A percentile compares a stretch with the other conserved stretches of the same genome.
phyloP scores from a whole-genome alignment of 2,797 vertebrate species.

The Monodelphis domestica region DNA sequence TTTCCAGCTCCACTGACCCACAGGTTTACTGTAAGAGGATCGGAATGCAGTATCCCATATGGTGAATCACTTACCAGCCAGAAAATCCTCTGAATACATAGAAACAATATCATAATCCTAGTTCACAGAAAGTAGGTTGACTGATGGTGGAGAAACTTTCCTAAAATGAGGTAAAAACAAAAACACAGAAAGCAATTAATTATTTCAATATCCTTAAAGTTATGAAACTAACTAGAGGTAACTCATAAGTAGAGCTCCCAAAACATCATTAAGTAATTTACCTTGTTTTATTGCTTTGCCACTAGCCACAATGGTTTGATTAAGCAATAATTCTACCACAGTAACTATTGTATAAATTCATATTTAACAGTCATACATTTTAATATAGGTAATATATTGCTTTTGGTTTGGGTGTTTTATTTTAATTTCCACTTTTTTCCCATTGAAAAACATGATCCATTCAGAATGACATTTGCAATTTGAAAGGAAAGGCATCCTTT shows the following conservation, averaged over 20 bases:
- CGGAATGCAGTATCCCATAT: slow-evolving; percentile 60
- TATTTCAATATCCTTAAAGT: slow-evolving; percentile 47
- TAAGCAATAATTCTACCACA: slow-evolving; percentile 72
- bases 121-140: slow-evolving; percentile 29
- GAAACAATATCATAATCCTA: slow-evolving; percentile 51
- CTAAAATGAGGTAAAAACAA: slow-evolving; percentile 46
- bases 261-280: slow-evolving; percentile 65
- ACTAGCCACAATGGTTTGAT: slow-evolving; percentile 65
- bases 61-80: slow-evolving; percentile 59
- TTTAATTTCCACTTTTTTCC: slow-evolving; percentile 12
- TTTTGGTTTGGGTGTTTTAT: slow-evolving; percentile 62
- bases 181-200: slow-evolving; percentile 39
- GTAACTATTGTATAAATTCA: slow-evolving; percentile 53
- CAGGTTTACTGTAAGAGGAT: slow-evolving; percentile 51
- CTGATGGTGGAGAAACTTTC: slow-evolving; percentile 57
- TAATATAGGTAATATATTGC: slow-evolving; percentile 48
- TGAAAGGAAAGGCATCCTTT: slow-evolving; percentile 39
- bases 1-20: slow-evolving; percentile 60
- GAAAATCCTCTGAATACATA: slow-evolving; percentile 67
- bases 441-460: slow-evolving; percentile 43
- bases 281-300: slow-evolving; percentile 65
- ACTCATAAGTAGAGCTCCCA: slow-evolving; percentile 60
- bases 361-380: slow-evolving; percentile 65
- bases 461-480: slow-evolving; percentile 57
- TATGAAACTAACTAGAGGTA: slow-evolving; percentile 52